Base-by-base conservation (phyloP, 2,888 invertebrate species). In the Miltochrista miniata region DNA sequence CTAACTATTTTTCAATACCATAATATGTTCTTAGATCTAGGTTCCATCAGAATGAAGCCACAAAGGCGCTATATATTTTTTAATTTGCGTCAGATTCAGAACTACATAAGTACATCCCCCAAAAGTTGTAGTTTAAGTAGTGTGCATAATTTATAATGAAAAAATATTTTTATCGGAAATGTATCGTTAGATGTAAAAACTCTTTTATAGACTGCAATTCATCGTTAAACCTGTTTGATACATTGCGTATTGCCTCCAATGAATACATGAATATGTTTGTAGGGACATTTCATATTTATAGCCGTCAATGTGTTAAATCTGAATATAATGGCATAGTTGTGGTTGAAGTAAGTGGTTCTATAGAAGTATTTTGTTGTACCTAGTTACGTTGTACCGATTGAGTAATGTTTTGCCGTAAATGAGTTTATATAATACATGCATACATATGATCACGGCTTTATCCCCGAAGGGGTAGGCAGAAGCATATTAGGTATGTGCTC, bases 241-340 rank as follows among this genome's bases (percentile, higher is more conserved):
- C 65, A 66, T 55, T 10, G 41, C 46, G 41, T 62, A 41, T 54
- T 39, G 34, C 33, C 31, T 8, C 42, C 58, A 56, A 56, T 68
- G 67, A 67, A 67, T 67, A 60, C 52, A 65, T 68, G 48, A 68
- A 65, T 51, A 51, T 63, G 60, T 60, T 63, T 52, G 44, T 53
- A 38, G 43, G 33, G 18, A 24, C 43, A 54, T 45, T 56, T 41
- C 45, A 51, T 60, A 61, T 61, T 61, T 61, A 61, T 59, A 41
- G 44, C 59, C 39, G 54, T 42, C 36, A 48, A 42, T 43, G 52
- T 51, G 29, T 36, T 24, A 50, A 33, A 48, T 35, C 5, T 45
- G 43, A 50, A 51, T 51, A 47, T 39, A 42, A 54, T 59, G 35
- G 7, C 14, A 42, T 15, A 33, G 34, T 10, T 30, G 40, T 42